phyloP scores from a whole-genome alignment of 1,140 invertebrate genomes.

The Drosophila orena region DNA sequence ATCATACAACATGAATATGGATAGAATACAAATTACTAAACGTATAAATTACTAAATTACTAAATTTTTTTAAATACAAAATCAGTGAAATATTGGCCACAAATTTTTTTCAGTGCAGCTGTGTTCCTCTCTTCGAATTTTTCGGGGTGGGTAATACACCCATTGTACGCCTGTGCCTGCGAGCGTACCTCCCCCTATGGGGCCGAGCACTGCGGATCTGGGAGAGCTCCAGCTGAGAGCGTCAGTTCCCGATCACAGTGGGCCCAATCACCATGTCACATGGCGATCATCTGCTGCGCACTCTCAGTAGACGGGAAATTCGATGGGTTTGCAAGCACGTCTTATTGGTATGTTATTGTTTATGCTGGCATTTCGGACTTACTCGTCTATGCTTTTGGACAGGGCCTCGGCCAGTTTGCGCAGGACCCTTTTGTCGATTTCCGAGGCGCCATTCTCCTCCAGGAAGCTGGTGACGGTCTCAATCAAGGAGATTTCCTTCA shows the following conservation, averaged over 20 bases:
- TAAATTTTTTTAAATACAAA: too few species aligned
- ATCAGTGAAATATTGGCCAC: too few species aligned
- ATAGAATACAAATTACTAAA: too few species aligned
- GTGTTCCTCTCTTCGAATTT: conserved; percentile 29
- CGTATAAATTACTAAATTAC: too few species aligned
- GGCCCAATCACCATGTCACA: conserved; percentile 10
- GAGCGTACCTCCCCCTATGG: conserved; percentile 30
- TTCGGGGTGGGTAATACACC: conserved; percentile 63
- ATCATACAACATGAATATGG: too few species aligned
- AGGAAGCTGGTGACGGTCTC: conserved; percentile 73
- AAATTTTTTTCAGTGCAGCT: conserved; percentile 12
- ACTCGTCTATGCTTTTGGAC: conserved; percentile 70
- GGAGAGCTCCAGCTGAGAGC: conserved; percentile 35
- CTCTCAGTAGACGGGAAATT: neutral
- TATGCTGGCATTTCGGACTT: conserved; percentile 15
- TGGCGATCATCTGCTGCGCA: conserved; percentile 22
- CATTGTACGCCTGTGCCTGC: neutral
- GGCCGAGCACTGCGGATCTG: conserved; percentile 20
- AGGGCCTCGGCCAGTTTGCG: conserved; percentile 67
- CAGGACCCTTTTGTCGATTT: conserved; percentile 60
- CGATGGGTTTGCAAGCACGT: conserved; percentile 8
- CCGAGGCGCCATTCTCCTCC: conserved; percentile 67
- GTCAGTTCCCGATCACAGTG: conserved; percentile 35
- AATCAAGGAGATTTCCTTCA: conserved; percentile 66
- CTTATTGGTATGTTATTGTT: conserved; percentile 9